phyloP scores from a whole-genome alignment of 1,140 invertebrate genomes.

The Hestina assimilis region DNA sequence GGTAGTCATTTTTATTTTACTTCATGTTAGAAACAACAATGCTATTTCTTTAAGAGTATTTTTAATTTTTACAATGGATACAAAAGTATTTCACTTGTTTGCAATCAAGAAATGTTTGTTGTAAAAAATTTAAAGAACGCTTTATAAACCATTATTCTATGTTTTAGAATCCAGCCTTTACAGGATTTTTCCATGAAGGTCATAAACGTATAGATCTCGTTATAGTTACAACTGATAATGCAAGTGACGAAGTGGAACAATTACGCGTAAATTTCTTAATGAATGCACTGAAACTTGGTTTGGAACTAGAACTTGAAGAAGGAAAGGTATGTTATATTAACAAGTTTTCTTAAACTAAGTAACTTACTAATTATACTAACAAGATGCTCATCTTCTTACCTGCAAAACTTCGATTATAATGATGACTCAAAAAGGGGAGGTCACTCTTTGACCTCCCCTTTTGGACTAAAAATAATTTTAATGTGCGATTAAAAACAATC shows the following conservation, averaged over 20 bases:
- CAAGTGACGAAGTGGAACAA: background rate
- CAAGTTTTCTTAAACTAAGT: background rate
- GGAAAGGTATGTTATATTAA: background rate
- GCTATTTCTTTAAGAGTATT: too few relatives aligned
- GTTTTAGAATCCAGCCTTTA: background rate
- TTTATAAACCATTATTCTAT: too few relatives aligned
- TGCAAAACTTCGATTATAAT: too few relatives aligned
- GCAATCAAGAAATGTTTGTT: too few relatives aligned
- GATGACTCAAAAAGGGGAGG: too few relatives aligned
- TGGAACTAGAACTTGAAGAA: slow-evolving; percentile 6
- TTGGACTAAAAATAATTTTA: background rate
- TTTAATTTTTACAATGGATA: too few relatives aligned
- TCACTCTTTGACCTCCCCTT: background rate
- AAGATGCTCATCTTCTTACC: too few relatives aligned
- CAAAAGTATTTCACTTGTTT: too few relatives aligned
- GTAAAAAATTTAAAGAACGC: too few relatives aligned
- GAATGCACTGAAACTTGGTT: background rate
- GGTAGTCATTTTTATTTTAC: too few relatives aligned
- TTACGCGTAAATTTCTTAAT: slow-evolving; percentile 1
- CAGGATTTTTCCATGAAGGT: slow-evolving; percentile 5
- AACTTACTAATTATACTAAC: too few relatives aligned
- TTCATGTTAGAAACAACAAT: too few relatives aligned
- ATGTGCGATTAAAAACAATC: background rate
- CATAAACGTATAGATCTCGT: slow-evolving; percentile 10
- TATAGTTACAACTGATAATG: slow-evolving; percentile 1